phyloP scores from a whole-genome alignment of 2,113 vertebrate species.

The Cavia aperea region DNA sequence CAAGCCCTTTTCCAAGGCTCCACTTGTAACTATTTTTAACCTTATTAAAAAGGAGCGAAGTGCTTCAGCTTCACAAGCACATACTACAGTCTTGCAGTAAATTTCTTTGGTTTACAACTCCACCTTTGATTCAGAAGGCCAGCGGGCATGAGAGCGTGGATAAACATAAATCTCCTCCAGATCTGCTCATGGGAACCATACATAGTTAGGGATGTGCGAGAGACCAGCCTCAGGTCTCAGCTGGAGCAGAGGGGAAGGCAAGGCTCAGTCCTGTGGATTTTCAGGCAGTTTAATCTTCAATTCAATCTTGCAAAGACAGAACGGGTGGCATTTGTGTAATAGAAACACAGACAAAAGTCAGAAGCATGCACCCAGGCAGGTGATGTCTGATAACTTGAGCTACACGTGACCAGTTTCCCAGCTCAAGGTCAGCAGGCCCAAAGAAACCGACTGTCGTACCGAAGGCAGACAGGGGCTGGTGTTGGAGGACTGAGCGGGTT shows the following conservation, averaged over 20 bases:
- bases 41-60: conserved; percentile 65
- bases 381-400: conserved; percentile 68
- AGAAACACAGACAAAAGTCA: conserved; percentile 71
- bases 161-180: conserved; percentile 51
- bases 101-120: conserved; percentile 66
- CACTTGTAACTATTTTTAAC: conserved; percentile 71
- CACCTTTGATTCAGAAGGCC: conserved; percentile 61
- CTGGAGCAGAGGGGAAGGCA: conserved; percentile 22
- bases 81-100: conserved; percentile 53
- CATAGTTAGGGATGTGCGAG: background rate
- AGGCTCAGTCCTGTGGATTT: conserved; percentile 32
- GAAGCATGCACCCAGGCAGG: conserved; percentile 61
- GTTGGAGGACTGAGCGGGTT: background rate
- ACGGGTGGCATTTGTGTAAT: conserved; percentile 71
- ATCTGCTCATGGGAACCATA: conserved; percentile 14
- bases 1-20: conserved; percentile 53
- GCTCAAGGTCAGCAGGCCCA: conserved; percentile 43
- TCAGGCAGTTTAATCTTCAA: conserved; percentile 52
- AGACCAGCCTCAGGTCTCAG: conserved; percentile 5
- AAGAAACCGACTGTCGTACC: background rate
- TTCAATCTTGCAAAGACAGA: conserved; percentile 66
- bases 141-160: conserved; percentile 36
- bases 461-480: conserved; percentile 1
- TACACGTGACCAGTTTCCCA: conserved; percentile 50
- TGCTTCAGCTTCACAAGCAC: conserved; percentile 46